These are phyloP conservation scores for Neolamprologus modestus DNA, from an alignment of 2,113 vertebrate species.

Conservation along the genomic window DNA sequence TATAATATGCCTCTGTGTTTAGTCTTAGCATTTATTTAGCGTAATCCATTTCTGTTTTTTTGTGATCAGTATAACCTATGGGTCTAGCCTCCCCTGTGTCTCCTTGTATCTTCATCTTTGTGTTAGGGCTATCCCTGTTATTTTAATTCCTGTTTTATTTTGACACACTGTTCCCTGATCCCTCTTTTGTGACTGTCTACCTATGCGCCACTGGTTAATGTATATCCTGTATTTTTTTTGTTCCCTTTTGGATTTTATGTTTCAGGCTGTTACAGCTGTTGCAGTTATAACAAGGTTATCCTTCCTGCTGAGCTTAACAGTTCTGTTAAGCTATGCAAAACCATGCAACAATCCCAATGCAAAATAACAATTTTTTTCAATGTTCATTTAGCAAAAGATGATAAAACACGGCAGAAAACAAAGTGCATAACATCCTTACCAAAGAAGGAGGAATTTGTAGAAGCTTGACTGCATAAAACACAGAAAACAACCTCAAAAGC, in stretches of 20 bases:
- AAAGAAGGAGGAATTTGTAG: background rate
- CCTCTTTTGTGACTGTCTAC: background rate
- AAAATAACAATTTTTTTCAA: background rate
- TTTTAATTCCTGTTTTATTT: background rate
- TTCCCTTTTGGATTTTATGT: background rate
- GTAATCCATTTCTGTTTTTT: background rate
- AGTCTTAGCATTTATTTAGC: background rate
- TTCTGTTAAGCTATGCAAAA: background rate
- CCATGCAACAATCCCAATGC: background rate
- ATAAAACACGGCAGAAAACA: background rate
- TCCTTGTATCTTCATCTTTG: background rate
- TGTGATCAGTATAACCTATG: background rate
- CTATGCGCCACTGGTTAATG: rapidly evolving
- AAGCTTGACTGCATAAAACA: background rate
- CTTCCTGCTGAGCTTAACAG: background rate
- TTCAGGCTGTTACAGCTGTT: background rate
- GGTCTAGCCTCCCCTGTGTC: rapidly evolving
- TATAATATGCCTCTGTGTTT: background rate
- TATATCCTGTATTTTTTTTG: background rate
- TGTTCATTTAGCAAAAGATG: background rate
- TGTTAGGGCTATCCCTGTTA: background rate
- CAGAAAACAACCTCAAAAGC: background rate
- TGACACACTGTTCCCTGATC: background rate
- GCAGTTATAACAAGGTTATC: background rate
- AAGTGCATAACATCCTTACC: background rate